Percentiles rank a stretch among this genome's conserved stretches.
Evolutionary conservation across 2,113 vertebrate species (phyloP).

Genomic region (Oreochromis spilurus): DNA sequence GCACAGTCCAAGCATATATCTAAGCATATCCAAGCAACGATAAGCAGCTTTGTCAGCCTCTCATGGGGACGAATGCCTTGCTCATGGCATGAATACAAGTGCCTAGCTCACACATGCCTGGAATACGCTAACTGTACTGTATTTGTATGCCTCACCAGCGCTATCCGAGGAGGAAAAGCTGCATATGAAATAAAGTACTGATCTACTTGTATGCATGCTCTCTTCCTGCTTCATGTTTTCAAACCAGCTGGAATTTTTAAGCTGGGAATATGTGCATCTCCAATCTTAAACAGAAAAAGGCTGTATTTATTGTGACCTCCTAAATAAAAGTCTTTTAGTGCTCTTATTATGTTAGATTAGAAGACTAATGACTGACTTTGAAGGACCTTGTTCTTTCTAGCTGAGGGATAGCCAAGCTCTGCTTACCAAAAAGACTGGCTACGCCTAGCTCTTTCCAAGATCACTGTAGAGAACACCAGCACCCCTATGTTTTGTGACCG

Average conservation of each 20-base stretch:
- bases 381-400: not conserved
- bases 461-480: not conserved
- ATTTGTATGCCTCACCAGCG: conserved; percentile 43
- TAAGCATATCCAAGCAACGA: not conserved
- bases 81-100: conserved; percentile 33
- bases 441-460: not conserved
- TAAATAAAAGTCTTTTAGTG: not conserved
- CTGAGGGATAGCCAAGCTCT: not conserved
- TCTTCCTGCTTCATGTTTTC: not conserved
- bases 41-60: not conserved
- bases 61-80: conserved; percentile 32
- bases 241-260: not conserved
- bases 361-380: not conserved
- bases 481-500: not conserved
- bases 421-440: not conserved
- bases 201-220: not conserved
- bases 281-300: not conserved
- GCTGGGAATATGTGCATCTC: not conserved
- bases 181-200: not conserved
- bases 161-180: conserved; percentile 18
- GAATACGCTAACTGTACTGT: conserved; percentile 28
- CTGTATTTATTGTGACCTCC: not conserved
- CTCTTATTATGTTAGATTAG: not conserved
- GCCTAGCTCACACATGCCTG: conserved; percentile 5
- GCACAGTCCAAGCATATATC: not conserved